These are phyloP conservation scores for Portevinia maculata DNA, from an alignment of 2,888 invertebrate species.

Conservation along the genomic window DNA sequence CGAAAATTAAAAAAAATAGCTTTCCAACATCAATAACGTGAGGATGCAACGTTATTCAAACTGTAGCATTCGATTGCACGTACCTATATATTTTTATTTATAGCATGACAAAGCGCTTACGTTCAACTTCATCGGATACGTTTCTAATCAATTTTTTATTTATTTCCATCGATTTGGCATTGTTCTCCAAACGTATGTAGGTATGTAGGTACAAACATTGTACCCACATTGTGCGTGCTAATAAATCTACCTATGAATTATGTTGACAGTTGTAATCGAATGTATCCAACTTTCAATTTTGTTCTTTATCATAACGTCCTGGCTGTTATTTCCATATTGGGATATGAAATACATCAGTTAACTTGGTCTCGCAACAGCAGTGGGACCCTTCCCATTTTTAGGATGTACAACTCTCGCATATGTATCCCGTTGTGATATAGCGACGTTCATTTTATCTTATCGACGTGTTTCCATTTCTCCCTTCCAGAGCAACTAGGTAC, in stretches of 20 bases:
- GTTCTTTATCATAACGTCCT: slow-evolving; percentile 59
- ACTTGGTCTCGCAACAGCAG: slow-evolving; percentile 15
- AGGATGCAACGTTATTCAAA: too few relatives aligned
- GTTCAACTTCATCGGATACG: too few relatives aligned
- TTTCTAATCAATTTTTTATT: too few relatives aligned
- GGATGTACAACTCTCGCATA: slow-evolving; percentile 11
- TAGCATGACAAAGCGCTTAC: too few relatives aligned
- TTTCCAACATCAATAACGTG: too few relatives aligned
- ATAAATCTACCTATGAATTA: slow-evolving; percentile 66
- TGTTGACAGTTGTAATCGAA: slow-evolving; percentile 68
- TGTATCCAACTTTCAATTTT: slow-evolving; percentile 68
- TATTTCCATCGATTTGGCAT: background rate
- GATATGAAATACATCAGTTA: slow-evolving; percentile 71
- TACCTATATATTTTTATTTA: too few relatives aligned
- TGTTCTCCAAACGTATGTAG: background rate
- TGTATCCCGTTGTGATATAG: slow-evolving; percentile 64
- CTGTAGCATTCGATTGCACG: too few relatives aligned
- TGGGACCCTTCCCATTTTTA: background rate
- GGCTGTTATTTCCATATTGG: slow-evolving; percentile 72
- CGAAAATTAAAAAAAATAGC: too few relatives aligned
- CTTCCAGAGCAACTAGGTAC: slow-evolving; percentile 8
- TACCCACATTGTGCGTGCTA: too few relatives aligned
- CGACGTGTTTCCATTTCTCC: slow-evolving; percentile 71
- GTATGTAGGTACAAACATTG: slow-evolving; percentile 41
- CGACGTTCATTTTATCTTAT: slow-evolving; percentile 72